These are phyloP conservation scores for Sigmodon hispidus DNA, from an alignment of 2,113 vertebrate species.

Conservation along the genomic window DNA sequence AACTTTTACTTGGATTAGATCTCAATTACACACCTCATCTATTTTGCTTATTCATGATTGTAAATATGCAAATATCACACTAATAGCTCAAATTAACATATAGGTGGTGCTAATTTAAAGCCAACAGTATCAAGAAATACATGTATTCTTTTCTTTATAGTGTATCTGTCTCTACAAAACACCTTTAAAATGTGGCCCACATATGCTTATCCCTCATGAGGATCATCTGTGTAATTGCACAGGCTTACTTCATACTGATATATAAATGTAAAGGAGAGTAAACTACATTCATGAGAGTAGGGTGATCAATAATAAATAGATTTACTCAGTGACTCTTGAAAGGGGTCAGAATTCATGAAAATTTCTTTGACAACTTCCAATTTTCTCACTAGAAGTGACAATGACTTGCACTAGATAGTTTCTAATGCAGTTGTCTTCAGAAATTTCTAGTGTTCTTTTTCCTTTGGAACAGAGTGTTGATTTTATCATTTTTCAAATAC, in stretches of 20 bases:
- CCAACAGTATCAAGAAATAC: not conserved
- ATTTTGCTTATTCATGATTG: constrained; percentile 16
- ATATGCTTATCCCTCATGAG: constrained; percentile 48
- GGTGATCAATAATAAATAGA: constrained; percentile 79
- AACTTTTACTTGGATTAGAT: constrained; percentile 2
- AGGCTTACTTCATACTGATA: constrained; percentile 64
- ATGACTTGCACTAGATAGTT: constrained; percentile 23
- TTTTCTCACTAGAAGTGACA: constrained; percentile 71
- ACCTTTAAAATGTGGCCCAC: constrained; percentile 59
- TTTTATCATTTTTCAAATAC: constrained; percentile 15
- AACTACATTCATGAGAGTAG: constrained; percentile 72
- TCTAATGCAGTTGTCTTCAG: not conserved
- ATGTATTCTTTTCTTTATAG: no score
- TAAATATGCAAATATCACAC: not conserved
- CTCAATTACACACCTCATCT: not conserved
- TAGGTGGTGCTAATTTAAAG: constrained; percentile 23
- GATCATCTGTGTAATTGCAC: not conserved
- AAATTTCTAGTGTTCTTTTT: constrained; percentile 50
- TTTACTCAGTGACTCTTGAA: constrained; percentile 76
- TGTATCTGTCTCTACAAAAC: not conserved
- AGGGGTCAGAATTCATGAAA: constrained; percentile 78
- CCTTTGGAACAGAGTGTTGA: not conserved
- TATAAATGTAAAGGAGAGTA: constrained; percentile 63
- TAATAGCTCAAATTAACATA: not conserved
- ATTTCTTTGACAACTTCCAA: constrained; percentile 74